Evolutionary conservation across 1,140 invertebrate genomes (phyloP), one percentile per base, ranked within the genome.

Genomic region (Listronotus oregonensis): DNA sequence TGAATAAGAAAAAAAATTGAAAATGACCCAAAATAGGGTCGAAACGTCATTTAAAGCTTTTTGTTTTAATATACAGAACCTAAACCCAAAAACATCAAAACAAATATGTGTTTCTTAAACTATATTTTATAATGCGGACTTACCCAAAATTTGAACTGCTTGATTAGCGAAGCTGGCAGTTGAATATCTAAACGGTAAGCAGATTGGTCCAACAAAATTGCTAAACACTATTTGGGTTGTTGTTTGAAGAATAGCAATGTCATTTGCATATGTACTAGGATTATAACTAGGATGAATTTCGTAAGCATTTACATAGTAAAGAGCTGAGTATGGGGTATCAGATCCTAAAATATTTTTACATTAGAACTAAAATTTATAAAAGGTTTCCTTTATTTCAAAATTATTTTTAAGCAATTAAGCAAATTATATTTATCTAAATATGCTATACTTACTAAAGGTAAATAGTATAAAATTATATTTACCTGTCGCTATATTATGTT

Each of bases 201-300:
- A 92, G 15, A 82, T 85, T 0, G 88, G 87, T 0, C 82, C 84
- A 12, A 91, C 84, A 49, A 77, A 70, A 1, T 77, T 73, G 27
- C 75, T 84, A 68, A 83, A 90, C 4, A 42, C 57, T 1, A 91
- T 86, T 1, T 72, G 62, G 0, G 69, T 60, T 1, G 57, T 42
- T 0, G 86, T 75, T 39, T 76, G 79, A 0, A 91, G 32, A 1
- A 93, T 72, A 0, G 85, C 86, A 5, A 91, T 84, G 69, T 92
- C 90, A 67, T 88, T 83, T 64, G 77, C 82, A 61, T 79, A 77
- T n/a, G 71, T 80, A 1, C 52, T 65, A 8, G 32, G 2, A 43
- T 71, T 59, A 65, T 83, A 86, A 1, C 69, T n/a, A 2, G 80
- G 77, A 70, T 86, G 80, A 4, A 77, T 64, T 1, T 75, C 70